phyloP scores from a whole-genome alignment of 1,140 invertebrate species.

The Periplaneta americana region DNA sequence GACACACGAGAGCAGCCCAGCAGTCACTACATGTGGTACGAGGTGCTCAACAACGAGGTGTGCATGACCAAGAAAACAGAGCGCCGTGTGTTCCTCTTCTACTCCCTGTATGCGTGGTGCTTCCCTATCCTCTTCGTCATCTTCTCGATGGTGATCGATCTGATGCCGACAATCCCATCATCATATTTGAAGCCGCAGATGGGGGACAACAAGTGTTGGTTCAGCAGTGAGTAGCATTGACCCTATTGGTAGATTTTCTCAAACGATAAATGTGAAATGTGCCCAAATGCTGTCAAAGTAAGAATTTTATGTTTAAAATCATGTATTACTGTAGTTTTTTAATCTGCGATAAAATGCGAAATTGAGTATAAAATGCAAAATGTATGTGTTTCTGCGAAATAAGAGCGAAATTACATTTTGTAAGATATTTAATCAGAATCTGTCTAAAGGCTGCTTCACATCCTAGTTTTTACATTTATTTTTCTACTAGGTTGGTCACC shows the following conservation, averaged over 20 bases:
- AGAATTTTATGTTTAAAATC: no score
- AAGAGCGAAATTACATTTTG: no score
- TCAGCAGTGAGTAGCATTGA: conserved; percentile 39
- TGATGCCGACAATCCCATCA: conserved; percentile 38
- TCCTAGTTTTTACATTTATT: no score
- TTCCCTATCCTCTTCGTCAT: conserved; percentile 43
- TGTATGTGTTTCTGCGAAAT: no score
- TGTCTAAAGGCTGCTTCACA: no score
- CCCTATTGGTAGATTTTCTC: background rate
- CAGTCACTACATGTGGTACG: background rate
- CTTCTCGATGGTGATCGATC: conserved; percentile 40
- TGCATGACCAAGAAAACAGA: background rate
- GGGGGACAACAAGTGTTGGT: conserved; percentile 42
- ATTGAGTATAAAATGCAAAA: no score
- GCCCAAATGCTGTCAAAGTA: no score
- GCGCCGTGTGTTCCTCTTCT: conserved; percentile 41
- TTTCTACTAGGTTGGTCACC: no score
- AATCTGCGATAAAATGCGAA: no score
- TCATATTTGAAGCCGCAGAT: conserved; percentile 43
- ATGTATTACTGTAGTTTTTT: no score
- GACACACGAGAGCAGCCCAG: background rate
- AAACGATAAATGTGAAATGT: no score
- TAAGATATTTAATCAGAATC: no score
- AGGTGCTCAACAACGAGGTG: background rate
- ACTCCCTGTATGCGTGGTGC: conserved; percentile 52